Base-by-base conservation (phyloP, 2,888 invertebrate species). In the Pheosia tremula region DNA sequence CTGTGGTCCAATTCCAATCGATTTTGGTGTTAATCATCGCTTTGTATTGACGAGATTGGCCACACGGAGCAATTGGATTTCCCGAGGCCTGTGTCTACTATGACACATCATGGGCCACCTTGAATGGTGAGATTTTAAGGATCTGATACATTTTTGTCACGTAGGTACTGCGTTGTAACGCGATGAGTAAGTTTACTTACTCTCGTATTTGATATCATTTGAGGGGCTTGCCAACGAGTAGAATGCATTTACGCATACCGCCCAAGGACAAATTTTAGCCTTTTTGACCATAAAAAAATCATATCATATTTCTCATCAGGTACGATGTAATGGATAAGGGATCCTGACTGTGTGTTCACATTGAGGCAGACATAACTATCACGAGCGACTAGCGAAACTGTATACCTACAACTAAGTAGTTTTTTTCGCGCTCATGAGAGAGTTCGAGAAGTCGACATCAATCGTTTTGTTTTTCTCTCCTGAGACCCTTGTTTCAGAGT, bases 381-480 rank as follows among this genome's bases (percentile, higher is more conserved):
- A 47, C 47, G 47, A 52, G 8, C 50, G 50, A 37, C 64, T 69
- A 66, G 68, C 68, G 67, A 70, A 77, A 77, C 75, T 66, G 68
- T 73, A 80, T 75, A 68, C 70, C 24, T 24, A 24, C 24, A 24
- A 24, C 24, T 24, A 69, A 59, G 59, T 68, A 56, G 56, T 52
- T 13, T 64, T 66, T 72, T 74, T 71, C 64, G 65, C 67, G 62
- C 64, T 66, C 68, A 67, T 64, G 66, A 69, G 72, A 74, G 67
- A 75, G 78, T 69, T 70, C 69, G 67, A 75, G 78, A 69, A 24
- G 24, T 70, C 69, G 78, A 76, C 69, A 77, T 76, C 71, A 75
- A 73, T 63, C 70, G 75, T 75, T 79, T 80, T 78, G 78, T 80
- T 84, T 82, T 81, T 78, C 76, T 71, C 75, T 75, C 70, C 72